Evolutionary conservation across 2,888 invertebrate genomes (phyloP), one percentile per base, ranked within the genome.

Genomic region (Salticus scenicus): DNA sequence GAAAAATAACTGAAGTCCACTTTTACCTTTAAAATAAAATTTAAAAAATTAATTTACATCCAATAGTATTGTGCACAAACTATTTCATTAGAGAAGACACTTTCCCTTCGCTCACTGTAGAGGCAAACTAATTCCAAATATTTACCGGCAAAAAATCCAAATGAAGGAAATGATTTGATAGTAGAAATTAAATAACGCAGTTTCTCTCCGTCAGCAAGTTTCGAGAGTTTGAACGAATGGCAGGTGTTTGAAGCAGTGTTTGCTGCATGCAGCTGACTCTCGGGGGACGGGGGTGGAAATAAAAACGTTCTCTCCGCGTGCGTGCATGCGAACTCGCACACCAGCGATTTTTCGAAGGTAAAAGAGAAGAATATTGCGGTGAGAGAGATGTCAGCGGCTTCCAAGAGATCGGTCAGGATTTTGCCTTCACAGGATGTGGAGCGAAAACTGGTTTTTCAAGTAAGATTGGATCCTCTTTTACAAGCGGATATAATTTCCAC

Each of bases 361-460:
- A 47, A n/a, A 17, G 47, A 2, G 2, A 5, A 57, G 24, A 17
- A 24, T 24, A 17, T 8, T 24, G 57, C 57, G 57, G 24, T 17
- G n/a, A 47, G 24, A 5, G 24, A 57, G 24, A 57, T 57, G 57
- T 57, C 57, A 20, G 57, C 57, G n/a, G 8, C 8, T 17, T n/a
- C 14, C 7, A 10, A 57, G 57, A 57, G 57, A 57, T 57, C 57
- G 24, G 2, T 57, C 57, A 24, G 57, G 57, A 57, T 57, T 57
- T 57, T 57, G 57, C 5, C 24, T 24, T 4, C 57, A 57, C 57
- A 57, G 57, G 57, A 57, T 57, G 57, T 57, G 24, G 57, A 57
- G 57, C 57, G 57, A 57, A 57, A 57, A 57, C 57, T 24, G 57
- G 57, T 57, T 57, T 57, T 57, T 57, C 57, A 57, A 57, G 42